Evolutionary conservation across 2,888 invertebrate species (phyloP), one percentile per base, ranked within the genome.

Genomic region (Coleophora flavipennella): DNA sequence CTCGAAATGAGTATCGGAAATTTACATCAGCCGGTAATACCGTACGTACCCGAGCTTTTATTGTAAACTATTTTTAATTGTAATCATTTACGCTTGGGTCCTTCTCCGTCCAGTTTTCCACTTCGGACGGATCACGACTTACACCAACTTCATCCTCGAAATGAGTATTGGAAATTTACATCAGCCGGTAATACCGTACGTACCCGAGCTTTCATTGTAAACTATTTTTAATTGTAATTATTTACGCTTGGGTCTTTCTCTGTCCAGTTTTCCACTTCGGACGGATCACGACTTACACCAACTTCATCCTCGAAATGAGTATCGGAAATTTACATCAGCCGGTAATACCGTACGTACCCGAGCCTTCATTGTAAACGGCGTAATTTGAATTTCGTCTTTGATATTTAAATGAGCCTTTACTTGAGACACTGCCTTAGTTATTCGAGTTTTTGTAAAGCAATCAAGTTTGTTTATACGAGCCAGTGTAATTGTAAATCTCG

Each of bases 361-460:
- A 76, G 66, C 74, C 83, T 81, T 84, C 79, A 83, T 83, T 83
- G 83, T 84, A 83, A 84, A 81, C 83, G 83, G 62, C 66, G 79
- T 79, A 80, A 84, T 84, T 84, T 83, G 79, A 83, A 84, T 83
- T 83, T 80, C 67, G 83, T 75, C 84, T 84, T 84, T 84, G 84
- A 83, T 81, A 84, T 84, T 83, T 72, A 83, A 84, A 84, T 84
- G 79, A 81, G 70, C 66, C 76, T 70, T 75, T 77, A 80, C 83
- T 84, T 83, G 80, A 83, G 83, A 84, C 84, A 83, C 69, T 80
- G 81, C 78, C 81, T 81, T 79, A 83, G 81, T 80, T 83, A 84
- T 81, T 83, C 75, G 80, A 81, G 79, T 83, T 84, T 84, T 84
- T 84, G 81, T 84, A 83, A 83, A 81, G 81, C 81, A 81, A 83